Conservation (phyloP, 2,888 invertebrate genomes). For the Lypha dubia region DNA sequence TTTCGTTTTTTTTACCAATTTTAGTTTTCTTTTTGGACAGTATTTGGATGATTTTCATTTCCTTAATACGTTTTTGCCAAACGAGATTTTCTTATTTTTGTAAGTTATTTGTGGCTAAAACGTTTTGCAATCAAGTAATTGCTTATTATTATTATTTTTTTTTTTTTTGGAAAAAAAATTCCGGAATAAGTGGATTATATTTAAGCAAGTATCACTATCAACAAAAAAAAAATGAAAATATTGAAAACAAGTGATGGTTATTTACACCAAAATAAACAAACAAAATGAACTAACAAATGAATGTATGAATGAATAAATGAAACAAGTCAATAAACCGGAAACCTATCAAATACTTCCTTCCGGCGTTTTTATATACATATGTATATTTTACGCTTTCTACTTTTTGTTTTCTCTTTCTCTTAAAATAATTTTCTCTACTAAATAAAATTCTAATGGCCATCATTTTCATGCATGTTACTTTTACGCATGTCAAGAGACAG, state of each 20-base stretch:
- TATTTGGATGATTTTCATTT: neutral
- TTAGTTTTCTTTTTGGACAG: neutral
- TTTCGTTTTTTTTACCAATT: slow-evolving; percentile 9
- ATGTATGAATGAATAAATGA: slow-evolving; percentile 36
- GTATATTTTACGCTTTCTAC: neutral
- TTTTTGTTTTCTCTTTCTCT: slow-evolving; percentile 14
- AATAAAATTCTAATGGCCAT: slow-evolving; percentile 13
- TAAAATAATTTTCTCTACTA: slow-evolving; percentile 57
- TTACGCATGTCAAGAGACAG: slow-evolving; percentile 57
- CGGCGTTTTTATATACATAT: slow-evolving; percentile 60
- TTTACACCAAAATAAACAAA: slow-evolving; percentile 55
- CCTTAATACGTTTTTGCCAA: neutral
- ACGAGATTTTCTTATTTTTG: slow-evolving; percentile 4
- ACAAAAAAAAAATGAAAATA: slow-evolving; percentile 41
- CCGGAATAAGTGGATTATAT: slow-evolving; percentile 9
- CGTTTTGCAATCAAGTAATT: slow-evolving; percentile 40
- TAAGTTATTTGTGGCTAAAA: slow-evolving; percentile 37
- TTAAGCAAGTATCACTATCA: neutral
- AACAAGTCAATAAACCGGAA: slow-evolving; percentile 73
- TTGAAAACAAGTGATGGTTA: slow-evolving; percentile 52
- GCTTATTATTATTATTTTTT: no score
- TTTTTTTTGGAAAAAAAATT: neutral
- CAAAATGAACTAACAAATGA: slow-evolving; percentile 44
- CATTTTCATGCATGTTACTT: slow-evolving; percentile 1
- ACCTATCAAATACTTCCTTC: slow-evolving; percentile 73